Percentiles rank a stretch among this genome's conserved stretches.
phyloP scores from a whole-genome alignment of 2,888 invertebrate genomes.

The Melanotus villosus region DNA sequence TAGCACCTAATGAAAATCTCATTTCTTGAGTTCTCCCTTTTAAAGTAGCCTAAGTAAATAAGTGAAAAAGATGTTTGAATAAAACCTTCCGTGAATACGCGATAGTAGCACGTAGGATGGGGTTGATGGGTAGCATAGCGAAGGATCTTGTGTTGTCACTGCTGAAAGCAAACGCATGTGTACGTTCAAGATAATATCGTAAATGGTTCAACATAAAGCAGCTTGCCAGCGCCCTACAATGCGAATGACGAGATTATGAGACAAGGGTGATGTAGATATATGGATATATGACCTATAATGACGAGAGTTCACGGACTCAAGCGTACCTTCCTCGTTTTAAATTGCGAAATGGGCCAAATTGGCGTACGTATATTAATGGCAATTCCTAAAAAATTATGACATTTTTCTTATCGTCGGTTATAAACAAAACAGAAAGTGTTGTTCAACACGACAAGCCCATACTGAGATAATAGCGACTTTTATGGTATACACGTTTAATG shows the following conservation, averaged over 20 bases:
- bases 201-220: conserved; percentile 25
- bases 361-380: no score
- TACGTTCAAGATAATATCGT: conserved; percentile 24
- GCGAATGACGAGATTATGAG: conserved; percentile 17
- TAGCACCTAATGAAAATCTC: no score
- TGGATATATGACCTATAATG: conserved; percentile 1
- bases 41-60: neutral
- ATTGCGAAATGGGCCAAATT: no score
- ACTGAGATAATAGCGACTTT: conserved; percentile 27
- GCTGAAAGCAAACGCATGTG: conserved; percentile 29
- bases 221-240: neutral
- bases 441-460: conserved; percentile 18
- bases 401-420: neutral
- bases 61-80: neutral
- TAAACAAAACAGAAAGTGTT: conserved; percentile 21
- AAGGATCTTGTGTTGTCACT: conserved; percentile 18
- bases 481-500: conserved; percentile 22
- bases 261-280: conserved; percentile 17
- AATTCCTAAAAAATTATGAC: neutral
- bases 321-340: neutral
- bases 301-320: neutral
- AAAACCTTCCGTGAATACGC: neutral
- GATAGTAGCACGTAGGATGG: neutral
- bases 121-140: neutral
- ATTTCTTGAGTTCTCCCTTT: no score